A percentile compares a stretch with the other conserved stretches of the same genome.
Evolutionary conservation across 2,888 invertebrate species (phyloP).

Genomic region (Neocrepidodera transversa): DNA sequence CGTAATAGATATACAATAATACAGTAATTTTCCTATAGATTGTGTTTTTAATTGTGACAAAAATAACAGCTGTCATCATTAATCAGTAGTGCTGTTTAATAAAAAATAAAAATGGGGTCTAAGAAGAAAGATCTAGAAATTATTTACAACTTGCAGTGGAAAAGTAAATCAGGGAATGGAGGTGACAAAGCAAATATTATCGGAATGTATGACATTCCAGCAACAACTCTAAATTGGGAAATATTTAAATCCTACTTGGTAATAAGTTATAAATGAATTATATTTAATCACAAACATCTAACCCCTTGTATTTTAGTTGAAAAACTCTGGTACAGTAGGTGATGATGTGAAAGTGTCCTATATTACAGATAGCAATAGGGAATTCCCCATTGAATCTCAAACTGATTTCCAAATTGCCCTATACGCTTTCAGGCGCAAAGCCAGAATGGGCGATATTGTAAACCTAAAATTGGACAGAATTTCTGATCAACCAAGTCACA

Average conservation of each 20-base stretch:
- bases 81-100: slow-evolving; percentile 1
- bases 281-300: too few species aligned
- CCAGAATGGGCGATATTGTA: slow-evolving; percentile 55
- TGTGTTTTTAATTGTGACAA: slow-evolving; percentile 1
- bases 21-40: background rate
- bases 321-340: slow-evolving; percentile 58
- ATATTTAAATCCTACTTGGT: slow-evolving; percentile 61
- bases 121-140: slow-evolving; percentile 54
- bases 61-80: slow-evolving; percentile 7
- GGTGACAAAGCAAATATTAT: slow-evolving; percentile 57
- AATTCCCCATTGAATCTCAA: slow-evolving; percentile 59
- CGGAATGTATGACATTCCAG: slow-evolving; percentile 59
- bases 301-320: slow-evolving; percentile 53
- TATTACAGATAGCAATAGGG: slow-evolving; percentile 57
- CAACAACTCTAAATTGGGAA: slow-evolving; percentile 58
- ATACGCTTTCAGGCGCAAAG: slow-evolving; percentile 56
- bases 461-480: slow-evolving; percentile 55
- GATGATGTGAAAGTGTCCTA: slow-evolving; percentile 59
- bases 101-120: slow-evolving; percentile 42
- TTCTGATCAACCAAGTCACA: slow-evolving; percentile 36
- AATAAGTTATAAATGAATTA: slow-evolving; percentile 40
- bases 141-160: slow-evolving; percentile 60
- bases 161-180: slow-evolving; percentile 53
- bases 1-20: slow-evolving; percentile 19
- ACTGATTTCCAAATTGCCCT: slow-evolving; percentile 60